Conservation (phyloP, 2,888 invertebrate genomes). For the Dryocosmus kuriphilus region DNA sequence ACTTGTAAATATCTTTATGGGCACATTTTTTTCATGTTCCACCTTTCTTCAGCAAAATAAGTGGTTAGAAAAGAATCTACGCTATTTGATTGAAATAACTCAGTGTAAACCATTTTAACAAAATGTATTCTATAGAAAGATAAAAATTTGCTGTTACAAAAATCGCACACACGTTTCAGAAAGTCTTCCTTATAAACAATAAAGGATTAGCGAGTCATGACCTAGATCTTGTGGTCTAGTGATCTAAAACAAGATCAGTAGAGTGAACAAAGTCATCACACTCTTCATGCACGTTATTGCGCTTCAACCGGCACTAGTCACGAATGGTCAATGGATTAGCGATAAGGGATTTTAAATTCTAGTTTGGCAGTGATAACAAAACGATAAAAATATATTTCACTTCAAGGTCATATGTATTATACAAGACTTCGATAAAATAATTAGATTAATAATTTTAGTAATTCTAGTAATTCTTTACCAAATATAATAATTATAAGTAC, state of each 20-base stretch:
- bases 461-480: no score
- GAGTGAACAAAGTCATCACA: conserved; percentile 11
- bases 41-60: no score
- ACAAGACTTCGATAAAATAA: no score
- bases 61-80: no score
- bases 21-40: no score
- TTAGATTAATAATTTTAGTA: no score
- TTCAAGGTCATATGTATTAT: not conserved
- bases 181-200: not conserved
- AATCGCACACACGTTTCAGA: not conserved
- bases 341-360: not conserved
- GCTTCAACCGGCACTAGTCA: not conserved
- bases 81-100: no score
- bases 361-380: not conserved
- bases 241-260: conserved; percentile 33
- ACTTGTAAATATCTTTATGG: no score
- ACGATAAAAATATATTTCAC: not conserved
- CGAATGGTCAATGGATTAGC: not conserved
- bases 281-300: not conserved
- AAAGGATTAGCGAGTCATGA: conserved; percentile 4
- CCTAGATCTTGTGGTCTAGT: conserved; percentile 27
- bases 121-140: no score
- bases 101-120: no score
- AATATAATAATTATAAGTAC: no score
- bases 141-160: not conserved